phyloP scores from a whole-genome alignment of 2,113 vertebrate genomes.

The Festucalex cinctus region DNA sequence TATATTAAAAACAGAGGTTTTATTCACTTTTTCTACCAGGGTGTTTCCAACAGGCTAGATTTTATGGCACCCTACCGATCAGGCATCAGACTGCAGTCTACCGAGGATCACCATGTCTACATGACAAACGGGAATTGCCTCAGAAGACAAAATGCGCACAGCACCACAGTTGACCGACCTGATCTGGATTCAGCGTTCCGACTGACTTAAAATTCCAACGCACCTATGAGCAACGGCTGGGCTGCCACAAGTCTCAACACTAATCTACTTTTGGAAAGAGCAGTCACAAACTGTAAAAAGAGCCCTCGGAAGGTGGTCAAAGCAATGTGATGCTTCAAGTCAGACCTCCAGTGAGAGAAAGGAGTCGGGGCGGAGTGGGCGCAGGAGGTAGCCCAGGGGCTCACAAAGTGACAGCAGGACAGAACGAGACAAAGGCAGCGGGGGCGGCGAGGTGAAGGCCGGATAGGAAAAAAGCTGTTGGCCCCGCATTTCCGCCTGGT shows the following conservation, averaged over 20 bases:
- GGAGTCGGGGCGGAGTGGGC: background rate
- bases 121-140: background rate
- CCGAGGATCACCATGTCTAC: background rate
- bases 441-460: conserved; percentile 39
- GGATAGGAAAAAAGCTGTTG: conserved; percentile 71
- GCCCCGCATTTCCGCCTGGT: conserved; percentile 68
- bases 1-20: conserved; percentile 7
- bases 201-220: background rate
- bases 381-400: conserved; percentile 20
- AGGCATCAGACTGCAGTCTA: background rate
- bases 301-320: conserved; percentile 4
- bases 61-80: background rate
- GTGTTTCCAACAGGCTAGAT: background rate
- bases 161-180: too few relatives aligned
- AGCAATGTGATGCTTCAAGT: conserved; percentile 45
- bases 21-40: background rate
- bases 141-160: background rate
- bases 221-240: background rate
- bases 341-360: conserved; percentile 31
- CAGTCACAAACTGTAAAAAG: background rate
- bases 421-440: conserved; percentile 40
- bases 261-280: conserved; percentile 6
- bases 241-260: background rate
- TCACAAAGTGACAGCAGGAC: conserved; percentile 49
- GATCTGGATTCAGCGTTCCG: too few relatives aligned